Conservation (phyloP, 2,888 invertebrate genomes). For the Cancer borealis region DNA sequence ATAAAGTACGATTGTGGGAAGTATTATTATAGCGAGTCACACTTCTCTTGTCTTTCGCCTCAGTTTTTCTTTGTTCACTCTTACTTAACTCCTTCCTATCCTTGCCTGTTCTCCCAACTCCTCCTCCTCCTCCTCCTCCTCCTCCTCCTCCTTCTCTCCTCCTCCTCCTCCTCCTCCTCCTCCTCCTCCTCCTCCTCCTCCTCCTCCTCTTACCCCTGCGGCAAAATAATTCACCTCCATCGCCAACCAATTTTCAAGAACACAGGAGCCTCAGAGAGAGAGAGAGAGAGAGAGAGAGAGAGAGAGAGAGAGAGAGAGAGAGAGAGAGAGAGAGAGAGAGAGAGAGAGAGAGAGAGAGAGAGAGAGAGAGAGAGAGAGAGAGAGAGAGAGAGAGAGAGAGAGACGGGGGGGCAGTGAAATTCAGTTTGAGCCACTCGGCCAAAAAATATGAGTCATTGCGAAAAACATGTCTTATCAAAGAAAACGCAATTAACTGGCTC, state of each 20-base stretch:
- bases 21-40: too few relatives aligned
- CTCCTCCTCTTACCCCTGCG: background rate
- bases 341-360: slow-evolving; percentile 36
- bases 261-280: background rate
- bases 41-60: too few relatives aligned
- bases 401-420: background rate
- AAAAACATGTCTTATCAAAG: background rate
- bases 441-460: background rate
- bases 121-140: too few relatives aligned
- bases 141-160: background rate
- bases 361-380: slow-evolving; percentile 40
- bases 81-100: too few relatives aligned
- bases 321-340: background rate
- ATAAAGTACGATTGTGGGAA: too few relatives aligned
- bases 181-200: background rate
- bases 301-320: slow-evolving; percentile 40
- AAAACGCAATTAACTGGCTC: background rate
- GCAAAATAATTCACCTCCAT: background rate
- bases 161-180: background rate
- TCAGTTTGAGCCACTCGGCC: background rate
- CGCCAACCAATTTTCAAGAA: slow-evolving; percentile 5
- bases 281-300: slow-evolving; percentile 40
- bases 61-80: too few relatives aligned
- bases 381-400: slow-evolving; percentile 26
- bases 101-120: too few relatives aligned